Evolutionary conservation across 1,140 invertebrate genomes (phyloP), one percentile per base, ranked within the genome.

Genomic region (Himalopsyche phryganea): DNA sequence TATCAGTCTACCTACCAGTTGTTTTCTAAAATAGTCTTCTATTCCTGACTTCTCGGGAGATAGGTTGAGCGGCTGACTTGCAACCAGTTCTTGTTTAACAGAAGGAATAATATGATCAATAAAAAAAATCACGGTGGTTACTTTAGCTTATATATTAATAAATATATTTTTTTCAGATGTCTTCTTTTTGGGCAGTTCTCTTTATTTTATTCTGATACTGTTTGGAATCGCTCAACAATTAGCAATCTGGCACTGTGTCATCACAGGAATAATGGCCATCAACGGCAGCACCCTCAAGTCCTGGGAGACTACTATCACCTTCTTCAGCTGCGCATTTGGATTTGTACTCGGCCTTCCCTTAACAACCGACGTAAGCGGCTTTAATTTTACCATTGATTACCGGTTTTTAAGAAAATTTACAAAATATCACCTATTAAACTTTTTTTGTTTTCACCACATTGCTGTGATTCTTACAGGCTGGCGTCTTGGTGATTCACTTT

Each of bases 251-350:
- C 83, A 92, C 74, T 88, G 87, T 67, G 86, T 92, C 17, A 85
- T 92, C 54, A 86, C 86, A 4, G 88, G 88, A 1, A 84, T 94
- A 56, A 86, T 89, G 79, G 85, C 87, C 15, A 84, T 91, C 65
- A 90, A 89, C 72, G 76, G 82, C 7, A 80, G 85, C 67, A 80
- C 82, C 50, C 75, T 91, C 68, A 82, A 85, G 63, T 77, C 83
- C 7, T 92, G 89, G 88, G 86, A 91, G 66, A 91, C 90, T 0
- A 91, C 87, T 4, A 90, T 94, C 44, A 92, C 91, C 0, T 90
- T 94, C 67, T 84, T 92, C 48, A 88, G 89, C 65, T 94, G 91
- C 66, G 83, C 88, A 0, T 84, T 88, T 49, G 92, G 88, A 6
- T 87, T 94, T 55, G 79, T 91, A 11, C 72, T 95, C n/a, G 91